Evolutionary conservation across 2,888 invertebrate genomes (phyloP), one percentile per base, ranked within the genome.

Genomic region (Phymatocera aterrima): DNA sequence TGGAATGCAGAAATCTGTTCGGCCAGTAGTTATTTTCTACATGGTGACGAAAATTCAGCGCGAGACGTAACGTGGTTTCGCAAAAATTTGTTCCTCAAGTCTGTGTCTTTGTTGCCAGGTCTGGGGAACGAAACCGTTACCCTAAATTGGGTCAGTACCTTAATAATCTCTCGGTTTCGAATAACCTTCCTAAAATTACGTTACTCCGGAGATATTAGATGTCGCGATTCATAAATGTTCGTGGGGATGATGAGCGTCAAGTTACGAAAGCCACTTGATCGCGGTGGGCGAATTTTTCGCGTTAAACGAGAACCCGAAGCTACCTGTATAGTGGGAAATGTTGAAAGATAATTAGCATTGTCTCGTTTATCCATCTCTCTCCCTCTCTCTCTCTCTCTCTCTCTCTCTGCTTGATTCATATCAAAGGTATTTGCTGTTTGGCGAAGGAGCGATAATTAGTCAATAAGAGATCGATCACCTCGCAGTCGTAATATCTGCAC

Each of bases 141-240:
- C 15, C 31, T 18, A 37, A 72, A 72, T 51, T 72, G 51, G 72
- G 72, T 72, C 72, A 72, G 72, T 72, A 51, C 72, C 18, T 48
- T 28, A 15, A n/a, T 18, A n/a, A 15, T 8, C 4, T 24, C 51
- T 72, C 34, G 72, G 72, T 72, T 72, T 51, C 51, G n/a, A 72
- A 51, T 3, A 72, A 34, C 72, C n/a, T 51, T 48, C 18, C 18
- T 51, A 12, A 72, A 51, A 34, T 72, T 72, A 48, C 70, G 18
- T 64, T n/a, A 28, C 10, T n/a, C 5, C 46, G 28, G 34, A 51
- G 48, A 43, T 72, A 72, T 72, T 51, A 51, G 48, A 72, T 72
- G 72, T 72, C 72, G 8, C 72, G 72, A 72, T 72, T 18, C 21
- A 34, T 51, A 51, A 48, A 72, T 51, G 12, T 4, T 34, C 51